Percentiles rank a stretch among this genome's conserved stretches.
phyloP scores from a whole-genome alignment of 1,140 invertebrate genomes.

The Vanessa atalanta region DNA sequence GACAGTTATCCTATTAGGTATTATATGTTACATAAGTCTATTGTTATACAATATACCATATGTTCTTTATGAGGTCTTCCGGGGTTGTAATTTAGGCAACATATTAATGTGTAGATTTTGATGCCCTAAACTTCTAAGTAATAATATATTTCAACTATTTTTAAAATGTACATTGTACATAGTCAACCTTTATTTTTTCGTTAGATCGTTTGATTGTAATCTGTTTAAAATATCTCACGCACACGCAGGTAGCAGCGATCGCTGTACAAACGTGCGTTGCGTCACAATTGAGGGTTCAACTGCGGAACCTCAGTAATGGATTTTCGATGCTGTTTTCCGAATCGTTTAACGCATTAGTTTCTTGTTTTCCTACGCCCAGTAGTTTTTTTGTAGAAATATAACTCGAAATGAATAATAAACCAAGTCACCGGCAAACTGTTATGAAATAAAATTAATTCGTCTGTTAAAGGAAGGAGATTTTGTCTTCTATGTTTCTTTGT shows the following conservation, averaged over 20 bases:
- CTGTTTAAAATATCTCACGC: constrained; percentile 23
- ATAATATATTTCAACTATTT: neutral
- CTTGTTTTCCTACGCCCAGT: constrained; percentile 11
- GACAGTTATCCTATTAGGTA: no score
- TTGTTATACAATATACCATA: no score
- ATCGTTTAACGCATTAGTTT: neutral
- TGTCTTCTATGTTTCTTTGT: no score
- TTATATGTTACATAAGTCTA: no score
- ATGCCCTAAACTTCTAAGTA: no score
- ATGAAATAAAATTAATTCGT: no score
- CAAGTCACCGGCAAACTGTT: no score
- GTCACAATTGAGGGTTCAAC: constrained; percentile 4
- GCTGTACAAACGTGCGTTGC: constrained; percentile 10
- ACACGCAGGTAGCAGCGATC: constrained; percentile 5
- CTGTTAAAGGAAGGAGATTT: no score
- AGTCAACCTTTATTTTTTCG: neutral
- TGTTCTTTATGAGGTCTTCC: no score
- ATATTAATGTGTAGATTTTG: no score
- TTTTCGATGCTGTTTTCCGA: constrained; percentile 25
- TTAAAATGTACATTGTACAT: neutral
- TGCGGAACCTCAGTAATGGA: constrained; percentile 23
- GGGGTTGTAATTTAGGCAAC: no score
- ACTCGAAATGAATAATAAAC: no score
- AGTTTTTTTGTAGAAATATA: neutral
- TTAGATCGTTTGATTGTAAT: neutral